phyloP scores from a whole-genome alignment of 2,888 invertebrate species.

The Scaptomyza reducta region DNA sequence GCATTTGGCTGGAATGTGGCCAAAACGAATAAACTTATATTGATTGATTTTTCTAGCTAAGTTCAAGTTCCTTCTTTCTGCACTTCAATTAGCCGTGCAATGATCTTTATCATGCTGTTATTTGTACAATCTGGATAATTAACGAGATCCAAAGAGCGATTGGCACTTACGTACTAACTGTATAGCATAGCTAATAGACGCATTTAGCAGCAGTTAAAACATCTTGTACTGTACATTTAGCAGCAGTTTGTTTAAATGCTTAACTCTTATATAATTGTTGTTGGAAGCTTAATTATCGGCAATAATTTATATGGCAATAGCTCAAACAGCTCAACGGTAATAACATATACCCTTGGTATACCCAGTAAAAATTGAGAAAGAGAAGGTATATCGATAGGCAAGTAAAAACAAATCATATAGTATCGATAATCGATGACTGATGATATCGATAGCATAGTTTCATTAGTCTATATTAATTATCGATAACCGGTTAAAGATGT shows the following conservation, averaged over 20 bases:
- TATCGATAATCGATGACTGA: neutral
- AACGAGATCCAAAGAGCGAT: constrained; percentile 23
- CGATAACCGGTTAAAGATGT: too few relatives aligned
- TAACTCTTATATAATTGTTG: constrained; percentile 34
- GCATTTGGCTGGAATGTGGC: constrained; percentile 46
- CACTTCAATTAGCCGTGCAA: neutral
- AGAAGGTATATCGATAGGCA: neutral
- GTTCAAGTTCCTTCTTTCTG: neutral
- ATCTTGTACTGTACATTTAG: constrained; percentile 64
- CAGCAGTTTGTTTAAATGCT: constrained; percentile 56
- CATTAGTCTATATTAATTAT: neutral
- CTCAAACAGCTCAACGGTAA: constrained; percentile 20
- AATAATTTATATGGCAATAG: constrained; percentile 26
- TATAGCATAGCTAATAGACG: constrained; percentile 42
- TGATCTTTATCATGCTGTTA: neutral
- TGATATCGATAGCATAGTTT: too few relatives aligned
- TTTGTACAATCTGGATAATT: neutral
- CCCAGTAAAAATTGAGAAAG: neutral
- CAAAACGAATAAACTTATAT: constrained; percentile 34
- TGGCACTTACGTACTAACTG: constrained; percentile 25
- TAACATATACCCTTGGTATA: constrained; percentile 13
- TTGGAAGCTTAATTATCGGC: constrained; percentile 24
- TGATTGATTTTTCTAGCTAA: constrained; percentile 22
- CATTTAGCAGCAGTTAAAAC: constrained; percentile 54
- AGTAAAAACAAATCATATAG: neutral